Evolutionary conservation across 1,140 invertebrate species (phyloP).

Genomic region (Ips typographus): DNA sequence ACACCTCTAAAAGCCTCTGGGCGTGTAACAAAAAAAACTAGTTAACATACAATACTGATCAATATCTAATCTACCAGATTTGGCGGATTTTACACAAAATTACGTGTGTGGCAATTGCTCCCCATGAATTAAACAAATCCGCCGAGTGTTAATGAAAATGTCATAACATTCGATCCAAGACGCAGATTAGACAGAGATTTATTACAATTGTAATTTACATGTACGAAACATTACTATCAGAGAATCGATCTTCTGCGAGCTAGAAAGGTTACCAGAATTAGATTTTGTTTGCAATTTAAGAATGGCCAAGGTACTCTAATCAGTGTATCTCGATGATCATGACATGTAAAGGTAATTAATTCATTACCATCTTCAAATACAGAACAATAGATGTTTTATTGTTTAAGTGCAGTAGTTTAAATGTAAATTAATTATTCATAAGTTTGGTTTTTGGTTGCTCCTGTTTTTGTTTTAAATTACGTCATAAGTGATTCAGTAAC

Average conservation of each 20-base stretch:
- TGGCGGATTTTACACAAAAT: no score
- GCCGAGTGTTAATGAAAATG: not conserved
- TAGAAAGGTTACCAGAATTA: slow-evolving; percentile 16
- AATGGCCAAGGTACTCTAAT: slow-evolving; percentile 15
- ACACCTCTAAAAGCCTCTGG: no score
- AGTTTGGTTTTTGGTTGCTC: not conserved
- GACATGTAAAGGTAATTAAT: slow-evolving; percentile 21
- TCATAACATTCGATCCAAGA: not conserved
- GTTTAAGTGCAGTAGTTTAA: not conserved
- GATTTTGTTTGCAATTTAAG: slow-evolving; percentile 13
- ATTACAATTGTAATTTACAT: not conserved
- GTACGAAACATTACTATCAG: no score
- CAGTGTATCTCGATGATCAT: slow-evolving; percentile 14
- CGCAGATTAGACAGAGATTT: not conserved
- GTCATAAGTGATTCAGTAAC: no score
- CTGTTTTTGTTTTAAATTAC: no score
- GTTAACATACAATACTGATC: no score
- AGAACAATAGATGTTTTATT: not conserved
- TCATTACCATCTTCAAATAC: slow-evolving; percentile 6
- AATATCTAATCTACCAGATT: no score
- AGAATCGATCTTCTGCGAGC: not conserved
- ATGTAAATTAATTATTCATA: not conserved
- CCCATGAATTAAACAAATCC: not conserved
- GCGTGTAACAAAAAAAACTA: no score
- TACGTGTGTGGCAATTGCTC: not conserved